Conservation (phyloP, 2,888 invertebrate species). For the Ectemnius continuus region DNA sequence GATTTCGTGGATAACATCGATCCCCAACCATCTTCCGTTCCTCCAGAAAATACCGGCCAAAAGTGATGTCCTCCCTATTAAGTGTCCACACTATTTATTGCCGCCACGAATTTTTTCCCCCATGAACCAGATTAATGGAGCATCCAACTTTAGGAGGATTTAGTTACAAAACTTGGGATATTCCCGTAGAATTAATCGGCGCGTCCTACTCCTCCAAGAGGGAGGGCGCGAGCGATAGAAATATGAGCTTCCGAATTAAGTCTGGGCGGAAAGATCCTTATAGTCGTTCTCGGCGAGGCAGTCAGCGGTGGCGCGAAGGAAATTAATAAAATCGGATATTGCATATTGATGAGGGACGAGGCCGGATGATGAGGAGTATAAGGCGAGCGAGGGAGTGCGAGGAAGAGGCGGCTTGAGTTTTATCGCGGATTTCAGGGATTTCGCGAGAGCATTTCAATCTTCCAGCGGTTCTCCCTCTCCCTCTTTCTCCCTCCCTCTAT, state of each 20-base stretch:
- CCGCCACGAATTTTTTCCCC: too few relatives aligned
- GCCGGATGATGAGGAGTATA: too few relatives aligned
- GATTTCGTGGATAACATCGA: conserved; percentile 53
- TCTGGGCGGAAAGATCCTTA: neutral
- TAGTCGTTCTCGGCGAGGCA: neutral
- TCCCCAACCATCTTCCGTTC: conserved; percentile 12
- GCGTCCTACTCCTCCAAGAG: neutral
- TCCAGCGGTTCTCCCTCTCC: neutral
- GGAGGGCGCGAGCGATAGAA: neutral
- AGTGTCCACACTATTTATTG: too few relatives aligned
- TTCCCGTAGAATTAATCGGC: neutral
- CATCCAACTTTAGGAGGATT: neutral
- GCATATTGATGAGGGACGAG: conserved; percentile 20
- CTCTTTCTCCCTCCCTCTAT: neutral
- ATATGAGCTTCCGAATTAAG: conserved; percentile 2
- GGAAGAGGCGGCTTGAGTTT: conserved; percentile 20
- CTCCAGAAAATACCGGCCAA: neutral
- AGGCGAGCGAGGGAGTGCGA: neutral
- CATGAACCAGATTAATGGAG: too few relatives aligned
- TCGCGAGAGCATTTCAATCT: conserved; percentile 40
- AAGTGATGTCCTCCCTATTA: too few relatives aligned
- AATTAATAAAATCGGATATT: conserved; percentile 45
- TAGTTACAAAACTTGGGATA: neutral
- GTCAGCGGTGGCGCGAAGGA: neutral
- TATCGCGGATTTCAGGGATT: conserved; percentile 26